Evolutionary conservation across 2,888 invertebrate genomes (phyloP).

Genomic region (Teleogryllus oceanicus): DNA sequence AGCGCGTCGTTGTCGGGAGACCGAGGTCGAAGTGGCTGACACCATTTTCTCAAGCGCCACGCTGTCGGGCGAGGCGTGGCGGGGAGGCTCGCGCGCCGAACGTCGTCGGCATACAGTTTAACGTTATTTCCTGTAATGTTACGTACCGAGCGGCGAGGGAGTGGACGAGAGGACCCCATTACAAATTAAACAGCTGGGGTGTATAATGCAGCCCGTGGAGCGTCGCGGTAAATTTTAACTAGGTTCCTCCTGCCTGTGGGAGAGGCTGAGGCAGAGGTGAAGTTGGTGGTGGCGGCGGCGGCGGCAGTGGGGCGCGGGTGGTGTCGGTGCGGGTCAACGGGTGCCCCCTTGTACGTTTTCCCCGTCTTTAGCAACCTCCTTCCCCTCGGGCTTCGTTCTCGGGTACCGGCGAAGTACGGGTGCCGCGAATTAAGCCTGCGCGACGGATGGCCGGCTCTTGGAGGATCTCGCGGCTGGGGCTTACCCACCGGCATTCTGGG

Average conservation of each 20-base stretch:
- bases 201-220: conserved; percentile 25
- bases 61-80: not conserved
- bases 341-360: not conserved
- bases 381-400: not conserved
- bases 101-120: not conserved
- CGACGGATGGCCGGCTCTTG: not conserved
- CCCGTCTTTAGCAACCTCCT: not conserved
- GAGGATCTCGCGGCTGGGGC: not conserved
- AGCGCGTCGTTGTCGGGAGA: not conserved
- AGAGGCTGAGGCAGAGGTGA: not conserved
- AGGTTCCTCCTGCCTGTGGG: not conserved
- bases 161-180: conserved; percentile 12
- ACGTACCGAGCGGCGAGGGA: not conserved
- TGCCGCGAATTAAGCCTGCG: not conserved
- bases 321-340: no score
- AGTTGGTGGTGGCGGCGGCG: not conserved
- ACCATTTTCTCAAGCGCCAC: not conserved
- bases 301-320: no score
- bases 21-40: not conserved
- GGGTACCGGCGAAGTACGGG: not conserved
- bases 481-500: not conserved
- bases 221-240: conserved; percentile 7
- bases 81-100: not conserved
- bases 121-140: not conserved
- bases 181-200: conserved; percentile 24